Percentiles rank a stretch among this genome's conserved stretches.
phyloP scores from a whole-genome alignment of 1,140 invertebrate species.

The Zaprionus capensis region DNA sequence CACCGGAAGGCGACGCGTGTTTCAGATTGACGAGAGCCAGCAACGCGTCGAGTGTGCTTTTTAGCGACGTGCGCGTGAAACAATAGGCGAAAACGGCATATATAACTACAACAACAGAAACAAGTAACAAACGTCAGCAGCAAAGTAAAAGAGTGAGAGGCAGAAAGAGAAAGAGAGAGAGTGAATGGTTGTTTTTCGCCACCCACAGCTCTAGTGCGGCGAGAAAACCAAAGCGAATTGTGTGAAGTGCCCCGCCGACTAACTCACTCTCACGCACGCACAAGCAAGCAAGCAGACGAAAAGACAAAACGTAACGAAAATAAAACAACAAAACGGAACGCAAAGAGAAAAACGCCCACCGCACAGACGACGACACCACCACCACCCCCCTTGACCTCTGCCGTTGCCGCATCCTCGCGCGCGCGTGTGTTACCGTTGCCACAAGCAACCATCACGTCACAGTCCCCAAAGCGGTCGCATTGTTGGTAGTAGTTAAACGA shows the following conservation, averaged over 20 bases:
- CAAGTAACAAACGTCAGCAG: conserved; percentile 55
- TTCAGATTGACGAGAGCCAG: conserved; percentile 71
- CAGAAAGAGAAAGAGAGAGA: conserved; percentile 22
- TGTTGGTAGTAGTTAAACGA: conserved; percentile 39
- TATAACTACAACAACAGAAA: conserved; percentile 35
- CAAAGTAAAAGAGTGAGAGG: conserved; percentile 38
- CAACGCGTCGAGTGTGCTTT: conserved; percentile 64
- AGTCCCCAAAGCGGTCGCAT: conserved; percentile 34
- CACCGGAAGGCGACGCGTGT: conserved; percentile 57
- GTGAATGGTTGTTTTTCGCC: conserved; percentile 41
- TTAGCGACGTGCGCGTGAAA: conserved; percentile 65
- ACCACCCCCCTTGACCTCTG: conserved; percentile 10
- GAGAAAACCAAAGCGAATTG: conserved; percentile 34
- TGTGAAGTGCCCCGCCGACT: conserved; percentile 51
- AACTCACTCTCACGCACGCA: conserved; percentile 52
- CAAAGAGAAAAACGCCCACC: conserved; percentile 79
- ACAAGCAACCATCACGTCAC: conserved; percentile 56
- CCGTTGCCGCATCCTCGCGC: conserved; percentile 17
- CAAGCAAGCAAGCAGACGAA: conserved; percentile 17
- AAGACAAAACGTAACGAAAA: conserved; percentile 59
- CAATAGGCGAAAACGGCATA: conserved; percentile 65
- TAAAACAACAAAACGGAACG: conserved; percentile 70
- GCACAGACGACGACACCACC: conserved; percentile 45
- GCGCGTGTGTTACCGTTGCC: conserved; percentile 38
- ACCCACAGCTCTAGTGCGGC: conserved; percentile 40